Conservation (phyloP, 2,797 vertebrate species). For the Vultur gryphus region DNA sequence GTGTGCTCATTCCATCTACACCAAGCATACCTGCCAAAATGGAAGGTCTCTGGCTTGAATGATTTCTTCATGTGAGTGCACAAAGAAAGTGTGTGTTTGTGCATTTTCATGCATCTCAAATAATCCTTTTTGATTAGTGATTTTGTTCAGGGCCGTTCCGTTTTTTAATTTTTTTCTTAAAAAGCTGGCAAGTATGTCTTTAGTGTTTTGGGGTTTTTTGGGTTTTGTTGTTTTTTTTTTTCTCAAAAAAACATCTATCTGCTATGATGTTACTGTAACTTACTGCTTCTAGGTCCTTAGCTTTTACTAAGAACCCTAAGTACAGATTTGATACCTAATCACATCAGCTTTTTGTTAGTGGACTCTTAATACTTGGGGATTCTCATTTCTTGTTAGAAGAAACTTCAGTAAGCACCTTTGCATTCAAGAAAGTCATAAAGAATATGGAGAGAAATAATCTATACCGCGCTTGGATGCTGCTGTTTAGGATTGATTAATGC, state of each 20-base stretch:
- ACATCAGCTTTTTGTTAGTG: background rate
- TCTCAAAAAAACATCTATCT: background rate
- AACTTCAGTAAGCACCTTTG: background rate
- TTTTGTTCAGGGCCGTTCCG: background rate
- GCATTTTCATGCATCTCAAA: background rate
- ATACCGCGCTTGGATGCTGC: background rate
- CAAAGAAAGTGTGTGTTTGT: background rate
- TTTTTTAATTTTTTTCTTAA: background rate
- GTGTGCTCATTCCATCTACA: background rate
- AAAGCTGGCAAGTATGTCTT: background rate
- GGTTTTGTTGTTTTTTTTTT: background rate
- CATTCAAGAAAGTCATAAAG: background rate
- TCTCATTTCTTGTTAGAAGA: background rate
- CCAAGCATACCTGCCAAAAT: background rate
- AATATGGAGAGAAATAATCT: background rate
- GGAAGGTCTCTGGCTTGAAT: background rate
- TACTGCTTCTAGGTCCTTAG: background rate
- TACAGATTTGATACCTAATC: background rate
- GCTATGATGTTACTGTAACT: background rate
- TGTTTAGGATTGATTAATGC: background rate
- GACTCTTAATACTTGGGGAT: background rate
- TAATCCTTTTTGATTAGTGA: background rate
- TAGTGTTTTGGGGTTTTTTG: background rate
- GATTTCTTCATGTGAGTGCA: background rate
- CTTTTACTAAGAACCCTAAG: background rate